phyloP scores from a whole-genome alignment of 1,140 invertebrate species.

The Drosophila pallidifrons region DNA sequence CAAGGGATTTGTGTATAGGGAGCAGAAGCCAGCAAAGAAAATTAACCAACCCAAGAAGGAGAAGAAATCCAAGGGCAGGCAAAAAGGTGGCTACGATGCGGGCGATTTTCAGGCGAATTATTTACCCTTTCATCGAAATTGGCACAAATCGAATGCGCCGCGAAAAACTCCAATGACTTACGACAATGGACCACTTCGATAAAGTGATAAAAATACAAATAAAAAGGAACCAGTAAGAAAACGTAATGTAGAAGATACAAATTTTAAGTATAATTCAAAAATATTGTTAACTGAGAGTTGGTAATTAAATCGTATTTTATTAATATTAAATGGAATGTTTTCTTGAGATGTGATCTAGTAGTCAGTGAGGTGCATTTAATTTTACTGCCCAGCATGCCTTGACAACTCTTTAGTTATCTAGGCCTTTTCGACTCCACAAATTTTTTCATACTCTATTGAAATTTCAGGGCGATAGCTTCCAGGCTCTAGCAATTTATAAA shows the following conservation, averaged over 20 bases:
- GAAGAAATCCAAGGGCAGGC: conserved; percentile 15
- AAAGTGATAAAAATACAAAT: conserved; percentile 1
- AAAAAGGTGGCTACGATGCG: conserved; percentile 25
- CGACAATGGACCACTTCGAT: not conserved
- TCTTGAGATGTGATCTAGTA: not conserved
- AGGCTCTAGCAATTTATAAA: conserved; percentile 51
- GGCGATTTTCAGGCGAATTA: not conserved
- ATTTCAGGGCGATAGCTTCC: conserved; percentile 61
- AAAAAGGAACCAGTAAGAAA: not conserved
- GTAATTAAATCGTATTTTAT: not conserved
- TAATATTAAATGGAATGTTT: not conserved
- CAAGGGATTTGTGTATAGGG: conserved; percentile 52
- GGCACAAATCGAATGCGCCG: conserved; percentile 15
- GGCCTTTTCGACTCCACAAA: not conserved
- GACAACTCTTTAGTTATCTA: not conserved
- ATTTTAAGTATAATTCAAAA: conserved; percentile 20
- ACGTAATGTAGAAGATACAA: not conserved
- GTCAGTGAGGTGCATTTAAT: not conserved
- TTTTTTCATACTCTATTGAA: conserved; percentile 66
- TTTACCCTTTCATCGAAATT: conserved; percentile 14
- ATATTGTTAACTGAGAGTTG: not conserved
- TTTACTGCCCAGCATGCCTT: not conserved
- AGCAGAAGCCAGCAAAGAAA: conserved; percentile 40
- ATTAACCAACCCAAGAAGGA: conserved; percentile 19
- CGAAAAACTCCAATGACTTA: not conserved